Conservation (phyloP, 2,797 vertebrate species). For the Prionace glauca region DNA sequence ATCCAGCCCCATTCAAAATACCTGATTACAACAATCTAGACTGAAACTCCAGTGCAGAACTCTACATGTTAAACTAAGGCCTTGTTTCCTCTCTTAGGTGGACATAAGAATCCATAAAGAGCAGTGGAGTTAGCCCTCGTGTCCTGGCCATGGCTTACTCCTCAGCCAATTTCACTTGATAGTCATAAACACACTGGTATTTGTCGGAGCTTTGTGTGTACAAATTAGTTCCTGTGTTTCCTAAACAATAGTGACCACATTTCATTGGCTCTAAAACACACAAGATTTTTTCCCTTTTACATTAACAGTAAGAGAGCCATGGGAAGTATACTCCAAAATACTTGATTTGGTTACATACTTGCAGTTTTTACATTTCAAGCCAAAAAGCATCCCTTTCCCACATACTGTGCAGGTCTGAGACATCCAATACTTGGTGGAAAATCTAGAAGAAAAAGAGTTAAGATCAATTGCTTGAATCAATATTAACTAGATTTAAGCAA, state of each 20-base stretch:
- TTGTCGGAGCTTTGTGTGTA: neutral
- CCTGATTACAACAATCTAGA: neutral
- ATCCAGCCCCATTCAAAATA: neutral
- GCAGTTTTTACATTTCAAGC: constrained; percentile 99
- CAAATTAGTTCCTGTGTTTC: neutral
- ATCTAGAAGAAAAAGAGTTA: constrained; percentile 62
- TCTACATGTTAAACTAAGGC: neutral
- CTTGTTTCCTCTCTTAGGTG: neutral
- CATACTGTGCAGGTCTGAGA: constrained; percentile 97
- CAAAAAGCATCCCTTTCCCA: constrained; percentile 97
- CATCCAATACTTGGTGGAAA: constrained; percentile 99
- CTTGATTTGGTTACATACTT: constrained; percentile 68
- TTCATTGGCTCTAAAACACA: neutral
- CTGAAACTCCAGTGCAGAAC: neutral
- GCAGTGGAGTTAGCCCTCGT: neutral
- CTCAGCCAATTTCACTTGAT: neutral
- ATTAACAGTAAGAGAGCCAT: neutral
- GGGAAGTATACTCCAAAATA: neutral
- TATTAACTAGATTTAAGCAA: neutral
- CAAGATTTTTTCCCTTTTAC: neutral
- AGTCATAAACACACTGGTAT: neutral
- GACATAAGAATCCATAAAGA: neutral
- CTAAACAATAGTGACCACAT: neutral
- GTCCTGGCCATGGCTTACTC: neutral
- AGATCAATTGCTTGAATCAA: neutral